phyloP scores from a whole-genome alignment of 2,113 vertebrate species.

The Leuciscus idus region DNA sequence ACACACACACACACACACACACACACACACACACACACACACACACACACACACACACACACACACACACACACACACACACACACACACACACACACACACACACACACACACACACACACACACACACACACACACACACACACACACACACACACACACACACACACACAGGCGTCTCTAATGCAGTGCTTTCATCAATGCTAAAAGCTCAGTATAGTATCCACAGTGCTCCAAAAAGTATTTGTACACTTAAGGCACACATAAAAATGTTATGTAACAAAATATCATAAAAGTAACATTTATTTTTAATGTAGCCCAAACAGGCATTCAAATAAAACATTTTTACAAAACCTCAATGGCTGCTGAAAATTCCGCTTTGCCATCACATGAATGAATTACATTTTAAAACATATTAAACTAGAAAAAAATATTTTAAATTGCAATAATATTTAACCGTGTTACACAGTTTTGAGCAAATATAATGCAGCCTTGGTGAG shows the following conservation, averaged over 20 bases:
- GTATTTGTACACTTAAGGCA: neutral
- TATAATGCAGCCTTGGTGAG: neutral
- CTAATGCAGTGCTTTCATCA: neutral
- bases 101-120: neutral
- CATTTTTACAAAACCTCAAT: neutral
- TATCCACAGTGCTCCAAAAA: neutral
- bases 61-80: too few relatives aligned
- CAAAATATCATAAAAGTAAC: neutral
- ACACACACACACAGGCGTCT: neutral
- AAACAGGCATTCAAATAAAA: neutral
- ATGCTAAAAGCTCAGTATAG: neutral
- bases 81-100: neutral
- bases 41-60: neutral
- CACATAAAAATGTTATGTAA: neutral
- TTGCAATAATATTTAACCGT: too few relatives aligned
- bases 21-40: too few relatives aligned
- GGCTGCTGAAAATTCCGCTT: neutral
- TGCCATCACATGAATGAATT: neutral
- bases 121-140: too few relatives aligned
- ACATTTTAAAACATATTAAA: neutral
- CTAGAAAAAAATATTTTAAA: neutral
- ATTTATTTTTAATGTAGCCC: neutral
- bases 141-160: too few relatives aligned
- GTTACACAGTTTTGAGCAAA: neutral
- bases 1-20: too few relatives aligned